A percentile compares a stretch with the other conserved stretches of the same genome.
phyloP scores from a whole-genome alignment of 2,113 vertebrate genomes.

The Onychostoma macrolepis region DNA sequence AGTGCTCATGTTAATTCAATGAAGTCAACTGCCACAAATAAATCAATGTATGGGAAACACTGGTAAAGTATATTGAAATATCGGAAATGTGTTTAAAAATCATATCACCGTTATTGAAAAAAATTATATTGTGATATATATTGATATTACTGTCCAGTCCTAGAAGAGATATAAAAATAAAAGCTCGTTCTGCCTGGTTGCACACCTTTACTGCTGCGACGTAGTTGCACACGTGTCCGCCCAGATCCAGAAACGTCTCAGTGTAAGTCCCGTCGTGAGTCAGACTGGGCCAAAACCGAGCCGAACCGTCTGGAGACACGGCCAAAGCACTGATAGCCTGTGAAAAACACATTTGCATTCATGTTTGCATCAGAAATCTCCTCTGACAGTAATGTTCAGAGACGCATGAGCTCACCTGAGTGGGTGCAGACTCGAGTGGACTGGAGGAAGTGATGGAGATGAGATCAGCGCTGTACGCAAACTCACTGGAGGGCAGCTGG shows the following conservation, averaged over 20 bases:
- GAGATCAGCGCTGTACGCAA: constrained; percentile 79
- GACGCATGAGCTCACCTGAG: constrained; percentile 74
- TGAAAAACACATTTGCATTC: neutral
- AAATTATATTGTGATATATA: too few relatives aligned
- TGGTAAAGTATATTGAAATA: too few relatives aligned
- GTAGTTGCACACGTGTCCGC: constrained; percentile 81
- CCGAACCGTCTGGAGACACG: constrained; percentile 81
- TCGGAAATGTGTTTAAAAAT: too few relatives aligned
- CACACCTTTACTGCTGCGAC: constrained; percentile 86
- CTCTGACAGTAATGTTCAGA: neutral
- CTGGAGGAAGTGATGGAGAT: constrained; percentile 79
- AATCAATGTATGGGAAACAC: too few relatives aligned
- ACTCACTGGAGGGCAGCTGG: constrained; percentile 87
- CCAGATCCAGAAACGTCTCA: constrained; percentile 80
- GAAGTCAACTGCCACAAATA: too few relatives aligned
- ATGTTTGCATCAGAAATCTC: neutral
- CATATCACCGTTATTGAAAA: too few relatives aligned
- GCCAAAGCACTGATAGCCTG: constrained; percentile 84
- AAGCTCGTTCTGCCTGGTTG: neutral
- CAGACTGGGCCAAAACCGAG: constrained; percentile 89
- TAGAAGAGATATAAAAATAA: neutral
- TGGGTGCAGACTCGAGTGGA: constrained; percentile 76
- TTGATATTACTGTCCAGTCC: too few relatives aligned
- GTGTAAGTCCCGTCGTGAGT: constrained; percentile 84
- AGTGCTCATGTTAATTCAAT: too few relatives aligned